Evolutionary conservation across 2,797 vertebrate species (phyloP).

Genomic region (Melanotaenia pygmaea): DNA sequence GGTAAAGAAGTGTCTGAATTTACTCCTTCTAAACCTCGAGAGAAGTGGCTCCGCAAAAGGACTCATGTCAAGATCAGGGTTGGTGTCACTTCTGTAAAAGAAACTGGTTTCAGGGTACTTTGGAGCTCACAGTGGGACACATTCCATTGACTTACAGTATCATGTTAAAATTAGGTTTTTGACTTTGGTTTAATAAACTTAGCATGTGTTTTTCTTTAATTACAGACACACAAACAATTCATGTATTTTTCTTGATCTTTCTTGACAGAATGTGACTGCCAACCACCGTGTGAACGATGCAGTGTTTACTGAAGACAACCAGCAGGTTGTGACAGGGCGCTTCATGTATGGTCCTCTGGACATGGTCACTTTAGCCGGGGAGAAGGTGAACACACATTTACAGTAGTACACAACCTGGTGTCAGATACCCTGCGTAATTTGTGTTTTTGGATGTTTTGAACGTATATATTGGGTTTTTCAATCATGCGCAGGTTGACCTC

Average conservation of each 20-base stretch:
- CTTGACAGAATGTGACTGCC: slow-evolving; percentile 92
- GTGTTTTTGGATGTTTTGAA: neutral
- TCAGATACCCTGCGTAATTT: neutral
- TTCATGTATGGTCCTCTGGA: slow-evolving; percentile 99
- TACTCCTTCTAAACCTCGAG: slow-evolving; percentile 95
- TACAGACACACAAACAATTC: neutral
- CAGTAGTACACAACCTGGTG: neutral
- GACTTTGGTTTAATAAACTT: neutral
- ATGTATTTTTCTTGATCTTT: slow-evolving; percentile 9
- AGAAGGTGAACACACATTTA: slow-evolving; percentile 85
- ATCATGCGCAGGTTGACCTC: slow-evolving; percentile 89
- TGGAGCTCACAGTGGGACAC: neutral
- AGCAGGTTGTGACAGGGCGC: slow-evolving; percentile 89
- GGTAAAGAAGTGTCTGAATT: slow-evolving; percentile 97
- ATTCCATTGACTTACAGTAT: neutral
- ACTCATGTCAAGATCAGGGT: slow-evolving; percentile 97
- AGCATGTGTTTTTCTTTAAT: neutral
- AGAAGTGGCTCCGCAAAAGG: slow-evolving; percentile 97
- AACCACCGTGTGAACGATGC: slow-evolving; percentile 96
- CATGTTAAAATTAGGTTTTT: neutral
- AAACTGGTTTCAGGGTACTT: neutral
- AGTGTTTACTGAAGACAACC: slow-evolving; percentile 91
- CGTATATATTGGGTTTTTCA: neutral
- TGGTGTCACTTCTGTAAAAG: slow-evolving; percentile 19
- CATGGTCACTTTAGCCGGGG: slow-evolving; percentile 97